Evolutionary conservation across 2,113 vertebrate species (phyloP), one percentile per base, ranked within the genome.

Genomic region (Pao palembangensis): DNA sequence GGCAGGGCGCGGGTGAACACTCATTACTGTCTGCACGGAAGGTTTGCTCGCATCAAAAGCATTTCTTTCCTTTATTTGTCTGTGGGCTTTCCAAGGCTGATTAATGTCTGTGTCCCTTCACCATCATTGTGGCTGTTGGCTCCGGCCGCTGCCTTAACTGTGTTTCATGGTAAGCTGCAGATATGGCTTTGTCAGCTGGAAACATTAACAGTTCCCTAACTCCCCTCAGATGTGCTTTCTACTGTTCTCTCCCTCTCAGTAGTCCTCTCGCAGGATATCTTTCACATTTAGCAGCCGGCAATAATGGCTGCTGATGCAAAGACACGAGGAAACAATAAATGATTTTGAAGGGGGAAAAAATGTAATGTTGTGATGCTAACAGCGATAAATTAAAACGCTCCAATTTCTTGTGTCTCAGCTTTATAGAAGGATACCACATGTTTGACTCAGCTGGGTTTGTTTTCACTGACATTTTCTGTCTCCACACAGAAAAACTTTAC

Each of bases 401-500:
- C 67, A 13, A 28, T 46, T 58, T 64, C 57, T 20, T 51, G 16
- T 31, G 44, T 48, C 15, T 63, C 54, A 60, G 41, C 43, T 59
- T 66, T 1, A 65, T 51, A 12, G 12, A 70, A 51, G 54, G n/a
- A 70, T 50, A 51, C 51, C 56, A 69, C 42, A 46, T 62, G 15
- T 66, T 58, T 69, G 31, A 69, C 28, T 60, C 44, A 73, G 53
- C 61, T 76, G n/a, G 68, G 69, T 57, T 64, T 51, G 46, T 55
- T 58, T n/a, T 49, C 44, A 15, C 44, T 47, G 1, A 18, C 47
- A 4, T 41, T 66, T 53, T 75, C 47, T 82, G 55, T 69, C 58
- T 72, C 55, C 44, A 38, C 81, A 34, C 88, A 99, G 96, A 99
- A 88, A 98, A 96, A 81, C 92, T 99, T 49, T 98, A 98, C 87